Base-by-base conservation (phyloP, 1,140 invertebrate genomes). In the Babylonia areolata region DNA sequence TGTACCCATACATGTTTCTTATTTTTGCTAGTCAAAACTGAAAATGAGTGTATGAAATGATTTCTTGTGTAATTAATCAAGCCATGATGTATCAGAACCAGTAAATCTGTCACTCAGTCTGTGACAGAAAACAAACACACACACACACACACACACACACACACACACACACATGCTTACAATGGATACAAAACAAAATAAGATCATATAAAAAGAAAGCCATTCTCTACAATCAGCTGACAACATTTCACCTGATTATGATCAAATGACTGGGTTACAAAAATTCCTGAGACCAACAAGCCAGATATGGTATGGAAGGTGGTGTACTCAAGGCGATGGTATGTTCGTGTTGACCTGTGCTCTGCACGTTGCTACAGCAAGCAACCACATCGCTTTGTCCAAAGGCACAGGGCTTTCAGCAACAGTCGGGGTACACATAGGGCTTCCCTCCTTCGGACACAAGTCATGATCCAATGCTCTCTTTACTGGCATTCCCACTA, bases 221-320 rank as follows among this genome's bases (percentile, higher is more conserved):
- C 42, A 46, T 5, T 46, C 42, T 46, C 58, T 64, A n/a, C 28
- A 23, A 64, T 64, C 23, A 64, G 17, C 58, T 64, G 58, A 64
- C 58, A 64, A 12, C 15, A 20, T 64, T 64, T 64, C 23, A 11
- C 28, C 58, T 73, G 71, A 73, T 73, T 73, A 73, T 5, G 31
- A 73, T 73, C 71, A 17, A 77, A 31, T 73, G 31, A 73, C 35
- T 73, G 71, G 35, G 31, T 77, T 77, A 37, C 31, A 40, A 15
- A 1, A 73, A 77, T 77, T 77, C 75, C 75, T 77, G 75, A 77
- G 75, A 77, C 75, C 75, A 40, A 77, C 11, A 40, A 77, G 58
- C 58, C 35, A 77, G 75, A 77, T 77, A 77, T 77, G 75, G 37
- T 77, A 77, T 39, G 75, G 75, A 23, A 77, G 40, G 17, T 40